A percentile compares a stretch with the other conserved stretches of the same genome.
phyloP scores from a whole-genome alignment of 2,113 vertebrate genomes.

The Pelmatolapia mariae region DNA sequence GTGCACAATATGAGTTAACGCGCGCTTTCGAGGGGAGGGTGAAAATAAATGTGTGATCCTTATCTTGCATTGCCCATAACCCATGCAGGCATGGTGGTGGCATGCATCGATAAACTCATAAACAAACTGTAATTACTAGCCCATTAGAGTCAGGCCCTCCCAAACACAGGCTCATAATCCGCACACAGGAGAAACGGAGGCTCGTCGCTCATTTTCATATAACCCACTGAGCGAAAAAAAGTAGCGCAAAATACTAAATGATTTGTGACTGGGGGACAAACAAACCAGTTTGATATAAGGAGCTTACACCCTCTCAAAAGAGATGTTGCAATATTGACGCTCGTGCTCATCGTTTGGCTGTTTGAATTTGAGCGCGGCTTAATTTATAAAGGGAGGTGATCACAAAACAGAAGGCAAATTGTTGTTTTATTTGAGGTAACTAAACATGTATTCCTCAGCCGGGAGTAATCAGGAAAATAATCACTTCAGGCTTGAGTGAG shows the following conservation, averaged over 20 bases:
- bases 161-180: conserved; percentile 68
- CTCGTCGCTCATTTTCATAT: conserved; percentile 60
- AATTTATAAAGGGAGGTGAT: conserved; percentile 50
- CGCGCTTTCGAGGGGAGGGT: conserved; percentile 14
- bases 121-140: conserved; percentile 74
- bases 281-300: conserved; percentile 65
- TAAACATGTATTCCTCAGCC: conserved; percentile 47
- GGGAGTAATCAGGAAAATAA: conserved; percentile 51
- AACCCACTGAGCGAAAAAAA: conserved; percentile 59
- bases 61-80: conserved; percentile 65
- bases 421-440: conserved; percentile 48
- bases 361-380: conserved; percentile 40
- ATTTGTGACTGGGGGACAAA: conserved; percentile 65
- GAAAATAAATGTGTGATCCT: conserved; percentile 55
- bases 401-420: conserved; percentile 44
- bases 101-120: conserved; percentile 71
- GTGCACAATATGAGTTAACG: conserved; percentile 55
- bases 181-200: conserved; percentile 63
- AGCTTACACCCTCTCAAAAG: conserved; percentile 62
- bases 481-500: conserved; percentile 19
- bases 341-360: not conserved
- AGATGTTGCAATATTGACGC: conserved; percentile 35
- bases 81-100: conserved; percentile 58
- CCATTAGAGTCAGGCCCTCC: conserved; percentile 67
- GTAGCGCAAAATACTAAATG: conserved; percentile 65